Percentiles rank a stretch among this genome's conserved stretches.
Conservation (phyloP, 2,797 vertebrate genomes). For the Pogoniulus pusillus region DNA sequence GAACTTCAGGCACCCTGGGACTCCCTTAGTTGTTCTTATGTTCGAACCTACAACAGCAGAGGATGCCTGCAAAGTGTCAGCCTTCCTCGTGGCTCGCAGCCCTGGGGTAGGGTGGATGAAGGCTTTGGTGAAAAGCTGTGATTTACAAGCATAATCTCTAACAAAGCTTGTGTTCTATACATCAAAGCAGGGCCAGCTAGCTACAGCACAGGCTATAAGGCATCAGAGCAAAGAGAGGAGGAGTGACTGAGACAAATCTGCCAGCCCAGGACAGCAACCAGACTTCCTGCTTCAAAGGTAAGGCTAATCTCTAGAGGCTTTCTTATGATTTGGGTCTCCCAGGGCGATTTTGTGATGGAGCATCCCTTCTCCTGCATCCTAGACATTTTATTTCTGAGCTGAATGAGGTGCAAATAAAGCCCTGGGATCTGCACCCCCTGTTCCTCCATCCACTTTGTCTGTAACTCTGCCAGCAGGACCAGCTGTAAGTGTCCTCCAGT, state of each 20-base stretch:
- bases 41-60: no score
- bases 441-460: neutral
- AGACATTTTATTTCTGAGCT: neutral
- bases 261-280: neutral
- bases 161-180: neutral
- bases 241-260: neutral
- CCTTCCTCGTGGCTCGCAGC: neutral
- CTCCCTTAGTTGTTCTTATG: no score
- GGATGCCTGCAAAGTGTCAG: neutral
- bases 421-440: neutral
- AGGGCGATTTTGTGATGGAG: neutral
- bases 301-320: neutral
- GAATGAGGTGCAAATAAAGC: neutral
- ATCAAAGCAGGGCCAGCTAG: neutral
- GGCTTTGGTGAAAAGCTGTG: neutral
- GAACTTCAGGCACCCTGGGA: no score
- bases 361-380: neutral
- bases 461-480: neutral
- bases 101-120: neutral
- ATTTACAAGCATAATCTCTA: neutral
- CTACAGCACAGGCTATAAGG: neutral
- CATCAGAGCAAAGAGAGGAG: neutral
- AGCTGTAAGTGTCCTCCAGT: neutral
- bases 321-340: neutral
- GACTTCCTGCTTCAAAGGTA: neutral